Conservation (phyloP, 35 echinoderm and acorn worm species). For the Holothuria glaberrima region DNA sequence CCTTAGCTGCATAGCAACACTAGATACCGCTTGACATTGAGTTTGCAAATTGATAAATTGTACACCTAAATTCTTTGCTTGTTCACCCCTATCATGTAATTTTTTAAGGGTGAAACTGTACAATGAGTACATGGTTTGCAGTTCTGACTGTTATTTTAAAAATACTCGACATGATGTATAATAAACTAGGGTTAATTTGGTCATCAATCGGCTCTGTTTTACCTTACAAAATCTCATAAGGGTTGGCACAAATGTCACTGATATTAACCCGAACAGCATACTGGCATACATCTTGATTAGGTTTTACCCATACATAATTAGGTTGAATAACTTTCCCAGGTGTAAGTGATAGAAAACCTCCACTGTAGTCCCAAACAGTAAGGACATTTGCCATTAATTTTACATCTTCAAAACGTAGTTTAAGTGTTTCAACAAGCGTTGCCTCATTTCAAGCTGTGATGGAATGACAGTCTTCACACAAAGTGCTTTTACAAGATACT, state of each 20-base stretch:
- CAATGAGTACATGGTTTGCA: not conserved
- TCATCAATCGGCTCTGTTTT: not conserved
- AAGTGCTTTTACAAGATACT: not conserved
- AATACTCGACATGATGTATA: not conserved
- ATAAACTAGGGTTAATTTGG: not conserved
- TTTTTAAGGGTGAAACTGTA: not conserved
- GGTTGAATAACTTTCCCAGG: not conserved
- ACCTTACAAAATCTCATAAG: not conserved
- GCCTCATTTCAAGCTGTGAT: not conserved
- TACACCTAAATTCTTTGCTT: not conserved
- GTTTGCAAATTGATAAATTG: not conserved
- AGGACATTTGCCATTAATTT: not conserved
- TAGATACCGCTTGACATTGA: not conserved
- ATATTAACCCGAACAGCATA: too few species aligned
- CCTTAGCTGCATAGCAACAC: not conserved
- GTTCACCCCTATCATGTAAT: not conserved
- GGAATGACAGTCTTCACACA: not conserved
- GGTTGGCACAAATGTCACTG: not conserved
- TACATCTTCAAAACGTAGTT: not conserved
- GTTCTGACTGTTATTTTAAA: not conserved
- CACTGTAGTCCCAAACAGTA: constrained; percentile 4
- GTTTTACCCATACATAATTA: not conserved
- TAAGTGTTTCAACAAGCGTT: not conserved
- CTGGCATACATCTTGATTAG: not conserved
- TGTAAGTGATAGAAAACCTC: not conserved